These are phyloP conservation scores for Brachionus rotundiformis DNA, from an alignment of 1,140 invertebrate genomes.

Conservation along the genomic window DNA sequence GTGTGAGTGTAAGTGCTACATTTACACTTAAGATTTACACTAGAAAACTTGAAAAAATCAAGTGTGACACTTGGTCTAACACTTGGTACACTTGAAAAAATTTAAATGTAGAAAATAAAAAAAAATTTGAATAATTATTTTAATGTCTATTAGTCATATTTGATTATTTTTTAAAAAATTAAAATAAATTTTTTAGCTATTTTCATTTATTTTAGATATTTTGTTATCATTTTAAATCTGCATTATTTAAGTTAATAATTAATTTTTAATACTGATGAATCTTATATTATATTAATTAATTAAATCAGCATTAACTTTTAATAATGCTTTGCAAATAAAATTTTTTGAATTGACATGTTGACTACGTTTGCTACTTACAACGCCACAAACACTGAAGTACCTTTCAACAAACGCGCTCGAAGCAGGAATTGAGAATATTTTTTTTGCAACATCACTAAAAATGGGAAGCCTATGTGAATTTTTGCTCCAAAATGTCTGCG, in stretches of 20 bases:
- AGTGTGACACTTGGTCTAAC: no score
- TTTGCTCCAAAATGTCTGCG: not conserved
- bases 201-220: no score
- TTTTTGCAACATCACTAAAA: not conserved
- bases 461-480: not conserved
- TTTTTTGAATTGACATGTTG: not conserved
- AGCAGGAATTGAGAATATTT: not conserved
- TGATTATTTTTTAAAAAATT: no score
- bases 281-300: not conserved
- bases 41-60: no score
- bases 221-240: not conserved
- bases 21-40: no score
- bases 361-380: not conserved
- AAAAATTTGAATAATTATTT: no score
- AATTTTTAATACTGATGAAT: not conserved
- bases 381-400: not conserved
- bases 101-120: no score
- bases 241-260: not conserved
- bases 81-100: no score
- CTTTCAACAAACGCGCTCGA: not conserved
- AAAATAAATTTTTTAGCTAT: no score
- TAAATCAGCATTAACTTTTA: not conserved
- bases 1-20: no score
- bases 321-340: not conserved
- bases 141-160: no score